Base-by-base conservation (phyloP, 1,140 invertebrate species). In the Nixonia krombeini region DNA sequence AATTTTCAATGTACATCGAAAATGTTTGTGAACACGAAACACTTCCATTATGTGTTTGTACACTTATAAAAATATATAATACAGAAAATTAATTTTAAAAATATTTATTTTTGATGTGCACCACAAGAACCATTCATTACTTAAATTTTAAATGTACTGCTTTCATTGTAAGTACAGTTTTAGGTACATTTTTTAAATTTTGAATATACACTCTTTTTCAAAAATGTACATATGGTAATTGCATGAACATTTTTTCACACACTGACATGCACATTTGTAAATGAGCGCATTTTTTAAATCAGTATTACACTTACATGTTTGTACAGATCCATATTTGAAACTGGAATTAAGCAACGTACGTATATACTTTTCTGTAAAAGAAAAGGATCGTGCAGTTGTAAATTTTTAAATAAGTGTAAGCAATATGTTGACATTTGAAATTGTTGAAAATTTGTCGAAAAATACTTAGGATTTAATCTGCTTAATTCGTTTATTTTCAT, bases 341-440 rank as follows among this genome's bases (percentile, higher is more conserved):
- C 77, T 74, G 75, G 74, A 85, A 85, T 90, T 92, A 96, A 87
- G 94, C 94, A 82, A 96, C 93, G 85, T 96, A 96, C 67, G 93
- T 94, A 87, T 96, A 96, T 69, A 95, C 89, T 90, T 96, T 96
- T 84, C 94, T 92, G 83, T 49, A 86, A 88, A 68, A 40, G 65
- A 51, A 81, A 74, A 70, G 62, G 70, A 35, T 35, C 10, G n/a
- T 25, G 9, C 21, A 53, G 28, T 18, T 4, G 29, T 21, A 26
- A 15, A 41, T 46, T 1, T 10, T 7, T 29, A 42, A 21, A 4
- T n/a, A n/a, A n/a, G n/a, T n/a, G n/a, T n/a, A n/a, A n/a, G n/a
- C n/a, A n/a, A n/a, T n/a, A n/a, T n/a, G n/a, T n/a, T n/a, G 28
- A 41, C 17, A 53, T 46, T 28, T 26, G 25, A 16, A 37, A 21